These are phyloP conservation scores for Diabrotica virgifera DNA, from an alignment of 1,140 invertebrate species.

Conservation along the genomic window DNA sequence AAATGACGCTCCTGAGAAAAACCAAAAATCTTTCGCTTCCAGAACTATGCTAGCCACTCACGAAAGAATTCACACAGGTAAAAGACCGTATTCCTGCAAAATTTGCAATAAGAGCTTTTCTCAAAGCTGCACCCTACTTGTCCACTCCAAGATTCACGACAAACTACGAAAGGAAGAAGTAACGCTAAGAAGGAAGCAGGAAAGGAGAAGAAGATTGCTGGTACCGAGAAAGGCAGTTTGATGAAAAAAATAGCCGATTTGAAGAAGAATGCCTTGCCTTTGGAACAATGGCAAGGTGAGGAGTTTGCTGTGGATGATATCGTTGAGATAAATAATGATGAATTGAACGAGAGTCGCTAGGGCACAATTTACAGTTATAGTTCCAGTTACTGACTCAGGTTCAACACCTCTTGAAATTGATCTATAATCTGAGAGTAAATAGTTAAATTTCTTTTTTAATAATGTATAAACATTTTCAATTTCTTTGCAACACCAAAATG, in stretches of 20 bases:
- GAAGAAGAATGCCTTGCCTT: neutral
- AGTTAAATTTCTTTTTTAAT: no score
- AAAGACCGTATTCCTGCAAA: conserved; percentile 33
- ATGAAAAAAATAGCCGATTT: neutral
- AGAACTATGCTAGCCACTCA: conserved; percentile 41
- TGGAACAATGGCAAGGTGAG: neutral
- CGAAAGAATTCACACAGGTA: conserved; percentile 33
- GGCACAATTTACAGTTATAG: no score
- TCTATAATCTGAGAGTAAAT: no score
- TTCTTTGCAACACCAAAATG: no score
- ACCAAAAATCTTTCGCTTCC: conserved; percentile 44
- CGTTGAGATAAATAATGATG: neutral
- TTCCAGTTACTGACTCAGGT: no score
- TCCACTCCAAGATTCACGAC: conserved; percentile 38
- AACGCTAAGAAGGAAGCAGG: conserved; percentile 28
- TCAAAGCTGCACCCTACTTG: conserved; percentile 35
- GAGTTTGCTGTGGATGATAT: neutral
- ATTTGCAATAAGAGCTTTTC: conserved; percentile 41
- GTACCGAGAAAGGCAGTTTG: conserved; percentile 23
- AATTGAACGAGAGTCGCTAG: neutral
- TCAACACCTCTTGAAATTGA: no score
- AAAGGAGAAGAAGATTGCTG: conserved; percentile 31
- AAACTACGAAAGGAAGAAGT: conserved; percentile 31
- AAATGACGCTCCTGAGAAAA: no score
- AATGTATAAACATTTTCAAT: no score